phyloP scores from a whole-genome alignment of 2,888 invertebrate genomes.

The Eustalomyia histrio region DNA sequence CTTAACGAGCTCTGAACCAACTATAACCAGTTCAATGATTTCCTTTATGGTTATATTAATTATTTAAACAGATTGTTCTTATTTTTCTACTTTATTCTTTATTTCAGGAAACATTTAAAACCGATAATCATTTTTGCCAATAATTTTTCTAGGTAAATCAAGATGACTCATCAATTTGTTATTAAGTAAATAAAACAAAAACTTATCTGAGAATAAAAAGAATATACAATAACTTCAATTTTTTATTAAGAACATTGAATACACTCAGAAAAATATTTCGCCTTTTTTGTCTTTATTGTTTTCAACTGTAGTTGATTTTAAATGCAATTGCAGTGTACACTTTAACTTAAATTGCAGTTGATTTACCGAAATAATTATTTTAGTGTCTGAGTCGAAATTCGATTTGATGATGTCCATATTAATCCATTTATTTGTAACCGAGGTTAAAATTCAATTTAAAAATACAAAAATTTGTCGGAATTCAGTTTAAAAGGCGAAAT shows the following conservation, averaged over 20 bases:
- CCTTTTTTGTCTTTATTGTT: too few species aligned
- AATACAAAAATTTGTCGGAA: too few species aligned
- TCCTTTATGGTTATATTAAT: neutral
- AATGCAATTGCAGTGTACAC: too few species aligned
- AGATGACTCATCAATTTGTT: constrained; percentile 17
- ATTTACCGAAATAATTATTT: too few species aligned
- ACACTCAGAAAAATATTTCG: too few species aligned
- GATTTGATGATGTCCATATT: too few species aligned
- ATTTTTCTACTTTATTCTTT: neutral
- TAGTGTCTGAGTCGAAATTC: too few species aligned
- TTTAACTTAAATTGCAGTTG: too few species aligned
- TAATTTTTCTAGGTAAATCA: constrained; percentile 15
- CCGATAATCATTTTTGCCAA: constrained; percentile 1
- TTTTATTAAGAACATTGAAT: neutral
- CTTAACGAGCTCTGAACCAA: neutral
- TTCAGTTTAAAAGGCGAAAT: too few species aligned
- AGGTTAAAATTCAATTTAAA: too few species aligned
- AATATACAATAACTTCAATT: neutral
- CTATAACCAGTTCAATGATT: neutral
- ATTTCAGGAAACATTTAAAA: constrained; percentile 22
- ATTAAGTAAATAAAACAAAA: neutral
- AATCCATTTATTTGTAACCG: too few species aligned
- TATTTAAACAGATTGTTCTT: neutral
- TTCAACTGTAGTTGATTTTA: too few species aligned
- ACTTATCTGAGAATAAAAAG: neutral